phyloP scores from a whole-genome alignment of 2,888 invertebrate genomes.

The Colostygia pectinataria region DNA sequence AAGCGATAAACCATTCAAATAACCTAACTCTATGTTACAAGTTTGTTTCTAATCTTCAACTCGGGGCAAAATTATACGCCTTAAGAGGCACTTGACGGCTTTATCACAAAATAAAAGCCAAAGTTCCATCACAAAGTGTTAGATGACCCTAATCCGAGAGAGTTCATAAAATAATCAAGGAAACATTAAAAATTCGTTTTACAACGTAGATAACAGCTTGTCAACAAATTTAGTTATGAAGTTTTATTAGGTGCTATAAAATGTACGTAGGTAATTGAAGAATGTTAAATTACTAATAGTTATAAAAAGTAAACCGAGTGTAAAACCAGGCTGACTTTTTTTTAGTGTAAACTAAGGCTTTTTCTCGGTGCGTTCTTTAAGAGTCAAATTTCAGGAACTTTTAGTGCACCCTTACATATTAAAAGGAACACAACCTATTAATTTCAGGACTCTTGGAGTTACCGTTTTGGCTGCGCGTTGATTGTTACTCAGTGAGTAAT shows the following conservation, averaged over 20 bases:
- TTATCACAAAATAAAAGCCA: slow-evolving; percentile 38
- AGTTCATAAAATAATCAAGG: slow-evolving; percentile 29
- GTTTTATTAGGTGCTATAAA: slow-evolving; percentile 9
- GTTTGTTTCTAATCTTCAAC: slow-evolving; percentile 36
- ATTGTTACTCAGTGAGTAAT: too few species aligned
- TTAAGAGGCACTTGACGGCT: slow-evolving; percentile 37
- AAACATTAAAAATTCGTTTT: slow-evolving; percentile 23
- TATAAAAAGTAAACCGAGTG: too few species aligned
- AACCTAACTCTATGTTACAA: slow-evolving; percentile 31
- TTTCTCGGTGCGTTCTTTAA: too few species aligned
- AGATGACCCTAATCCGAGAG: slow-evolving; percentile 24
- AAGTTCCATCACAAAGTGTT: slow-evolving; percentile 34
- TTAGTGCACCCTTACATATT: too few species aligned
- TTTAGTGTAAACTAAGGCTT: too few species aligned
- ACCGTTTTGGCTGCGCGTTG: too few species aligned
- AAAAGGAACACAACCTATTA: too few species aligned
- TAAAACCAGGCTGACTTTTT: too few species aligned
- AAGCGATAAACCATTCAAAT: slow-evolving; percentile 35
- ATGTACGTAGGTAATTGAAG: too few species aligned
- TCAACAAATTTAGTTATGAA: slow-evolving; percentile 20
- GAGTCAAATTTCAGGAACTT: too few species aligned
- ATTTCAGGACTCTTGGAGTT: too few species aligned
- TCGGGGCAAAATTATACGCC: slow-evolving; percentile 33
- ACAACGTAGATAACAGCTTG: slow-evolving; percentile 27
- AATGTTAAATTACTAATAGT: too few species aligned